A percentile compares a stretch with the other conserved stretches of the same genome.
Conservation (phyloP, 1,140 invertebrate species). For the Neotoxoptera formosana region DNA sequence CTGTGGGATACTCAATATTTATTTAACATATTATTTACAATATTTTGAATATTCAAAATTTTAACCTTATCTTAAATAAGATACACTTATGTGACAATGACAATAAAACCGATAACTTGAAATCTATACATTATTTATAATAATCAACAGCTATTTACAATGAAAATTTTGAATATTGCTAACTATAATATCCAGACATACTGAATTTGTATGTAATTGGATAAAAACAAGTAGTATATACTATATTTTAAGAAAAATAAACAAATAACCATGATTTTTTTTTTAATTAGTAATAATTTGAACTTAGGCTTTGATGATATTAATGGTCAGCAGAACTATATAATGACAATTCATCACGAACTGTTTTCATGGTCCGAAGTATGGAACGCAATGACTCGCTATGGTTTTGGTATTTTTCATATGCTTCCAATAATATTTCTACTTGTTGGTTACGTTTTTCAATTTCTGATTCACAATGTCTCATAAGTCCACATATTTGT, state of each 20-base stretch:
- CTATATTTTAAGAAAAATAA: neutral
- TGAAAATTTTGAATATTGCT: neutral
- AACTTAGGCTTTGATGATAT: neutral
- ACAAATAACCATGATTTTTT: neutral
- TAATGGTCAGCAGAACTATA: neutral
- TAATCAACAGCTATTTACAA: neutral
- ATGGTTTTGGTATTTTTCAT: slow-evolving; percentile 33
- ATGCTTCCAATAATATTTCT: slow-evolving; percentile 45
- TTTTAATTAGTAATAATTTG: neutral
- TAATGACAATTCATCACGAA: slow-evolving; percentile 27
- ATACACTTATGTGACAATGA: neutral
- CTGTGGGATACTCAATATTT: neutral
- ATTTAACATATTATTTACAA: neutral
- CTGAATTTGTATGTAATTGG: neutral
- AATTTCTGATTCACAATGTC: slow-evolving; percentile 48
- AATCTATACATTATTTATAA: neutral
- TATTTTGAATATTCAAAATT: neutral
- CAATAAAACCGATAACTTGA: neutral
- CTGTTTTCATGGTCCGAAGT: slow-evolving; percentile 26
- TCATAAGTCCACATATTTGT: neutral
- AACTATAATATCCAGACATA: neutral
- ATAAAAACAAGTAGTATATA: neutral
- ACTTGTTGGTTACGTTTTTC: slow-evolving; percentile 42
- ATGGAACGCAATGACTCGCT: neutral
- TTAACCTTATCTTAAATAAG: neutral